These are phyloP conservation scores for Cosmia trapezina DNA, from an alignment of 2,888 invertebrate species.

Conservation along the genomic window DNA sequence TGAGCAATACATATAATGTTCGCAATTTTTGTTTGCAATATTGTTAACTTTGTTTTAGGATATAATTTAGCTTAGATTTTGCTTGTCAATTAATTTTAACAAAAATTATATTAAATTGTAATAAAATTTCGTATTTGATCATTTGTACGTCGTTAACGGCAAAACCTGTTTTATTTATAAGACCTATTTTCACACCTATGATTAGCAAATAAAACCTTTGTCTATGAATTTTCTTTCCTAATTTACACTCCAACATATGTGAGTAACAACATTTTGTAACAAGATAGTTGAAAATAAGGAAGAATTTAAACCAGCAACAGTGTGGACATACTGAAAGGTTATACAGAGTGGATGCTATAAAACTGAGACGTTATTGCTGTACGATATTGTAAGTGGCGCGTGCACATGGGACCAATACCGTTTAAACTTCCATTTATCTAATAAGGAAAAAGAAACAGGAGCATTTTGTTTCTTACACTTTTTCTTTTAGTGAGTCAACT, in stretches of 20 bases:
- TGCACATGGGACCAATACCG: conserved; percentile 54
- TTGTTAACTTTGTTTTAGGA: too few species aligned
- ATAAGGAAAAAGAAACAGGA: conserved; percentile 36
- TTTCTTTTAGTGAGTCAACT: conserved; percentile 9
- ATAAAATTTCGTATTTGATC: too few species aligned
- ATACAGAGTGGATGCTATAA: conserved; percentile 27
- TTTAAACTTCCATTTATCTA: conserved; percentile 50
- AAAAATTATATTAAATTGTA: too few species aligned
- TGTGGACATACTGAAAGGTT: conserved; percentile 12
- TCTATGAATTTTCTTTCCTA: neutral
- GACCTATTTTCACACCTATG: too few species aligned
- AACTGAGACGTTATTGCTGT: conserved; percentile 28
- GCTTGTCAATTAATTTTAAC: too few species aligned
- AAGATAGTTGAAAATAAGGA: conserved; percentile 2
- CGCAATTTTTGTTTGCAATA: neutral
- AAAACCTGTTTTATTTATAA: neutral
- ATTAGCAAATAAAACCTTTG: neutral
- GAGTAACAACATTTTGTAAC: neutral
- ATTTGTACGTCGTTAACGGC: neutral
- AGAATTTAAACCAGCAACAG: conserved; percentile 13
- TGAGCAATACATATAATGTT: neutral
- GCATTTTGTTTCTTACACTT: neutral
- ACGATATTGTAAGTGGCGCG: conserved; percentile 53
- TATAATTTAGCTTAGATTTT: too few species aligned
- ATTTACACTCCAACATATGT: neutral